Conservation (phyloP, 2,797 vertebrate species). For the Antrozous pallidus region DNA sequence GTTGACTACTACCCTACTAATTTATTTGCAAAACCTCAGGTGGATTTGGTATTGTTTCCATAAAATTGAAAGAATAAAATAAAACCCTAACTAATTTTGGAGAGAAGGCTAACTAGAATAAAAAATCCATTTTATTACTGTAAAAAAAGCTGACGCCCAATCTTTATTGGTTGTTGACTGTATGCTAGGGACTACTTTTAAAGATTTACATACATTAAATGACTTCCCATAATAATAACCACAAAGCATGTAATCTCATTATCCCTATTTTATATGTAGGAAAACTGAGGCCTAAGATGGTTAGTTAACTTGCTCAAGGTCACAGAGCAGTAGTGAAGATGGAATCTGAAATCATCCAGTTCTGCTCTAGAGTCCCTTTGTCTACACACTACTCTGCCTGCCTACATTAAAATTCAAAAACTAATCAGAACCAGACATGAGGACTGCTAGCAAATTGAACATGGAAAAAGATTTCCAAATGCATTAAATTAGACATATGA, state of each 20-base stretch:
- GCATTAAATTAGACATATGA: neutral
- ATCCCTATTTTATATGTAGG: neutral
- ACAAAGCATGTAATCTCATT: neutral
- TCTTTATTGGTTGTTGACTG: neutral
- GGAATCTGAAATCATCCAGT: neutral
- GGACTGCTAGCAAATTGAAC: neutral
- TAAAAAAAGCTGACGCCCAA: neutral
- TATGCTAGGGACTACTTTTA: neutral
- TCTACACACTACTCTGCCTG: neutral
- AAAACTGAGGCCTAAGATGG: neutral
- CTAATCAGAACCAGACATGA: neutral
- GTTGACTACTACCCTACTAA: neutral
- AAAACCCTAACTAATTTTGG: neutral
- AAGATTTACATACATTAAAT: neutral
- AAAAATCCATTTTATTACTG: constrained; percentile 3
- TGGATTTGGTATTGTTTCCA: neutral
- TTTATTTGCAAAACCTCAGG: constrained; percentile 9
- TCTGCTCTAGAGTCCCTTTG: neutral
- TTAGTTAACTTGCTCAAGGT: neutral
- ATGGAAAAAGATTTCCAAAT: neutral
- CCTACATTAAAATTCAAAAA: neutral
- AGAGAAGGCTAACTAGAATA: neutral
- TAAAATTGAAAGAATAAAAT: neutral
- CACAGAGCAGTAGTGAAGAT: neutral
- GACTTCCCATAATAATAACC: neutral